phyloP scores from a whole-genome alignment of 2,797 vertebrate genomes.

The Microctenopoma steveboyesi region DNA sequence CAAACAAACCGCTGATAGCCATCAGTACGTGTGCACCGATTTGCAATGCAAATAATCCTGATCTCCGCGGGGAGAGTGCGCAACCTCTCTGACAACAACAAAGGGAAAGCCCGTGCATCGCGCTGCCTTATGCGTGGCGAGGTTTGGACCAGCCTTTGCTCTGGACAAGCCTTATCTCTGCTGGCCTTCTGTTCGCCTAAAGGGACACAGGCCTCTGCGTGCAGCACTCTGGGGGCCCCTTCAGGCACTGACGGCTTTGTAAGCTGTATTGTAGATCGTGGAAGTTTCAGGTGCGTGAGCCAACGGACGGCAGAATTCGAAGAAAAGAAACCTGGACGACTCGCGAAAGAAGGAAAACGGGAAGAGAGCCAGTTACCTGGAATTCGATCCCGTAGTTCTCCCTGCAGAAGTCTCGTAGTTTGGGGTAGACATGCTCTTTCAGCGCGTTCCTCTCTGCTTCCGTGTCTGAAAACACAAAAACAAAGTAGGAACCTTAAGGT shows the following conservation, averaged over 20 bases:
- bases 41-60: constrained; percentile 81
- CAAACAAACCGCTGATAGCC: constrained; percentile 71
- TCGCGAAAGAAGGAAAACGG: not conserved
- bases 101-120: constrained; percentile 52
- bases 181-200: constrained; percentile 72
- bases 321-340: not conserved
- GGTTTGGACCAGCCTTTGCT: constrained; percentile 49
- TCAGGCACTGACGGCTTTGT: constrained; percentile 12
- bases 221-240: constrained; percentile 29
- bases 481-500: not conserved
- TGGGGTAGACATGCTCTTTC: constrained; percentile 96
- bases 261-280: constrained; percentile 29
- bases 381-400: constrained; percentile 99
- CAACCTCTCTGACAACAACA: constrained; percentile 54
- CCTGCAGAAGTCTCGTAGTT: constrained; percentile 98
- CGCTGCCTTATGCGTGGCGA: constrained; percentile 41
- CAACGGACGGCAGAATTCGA: not conserved
- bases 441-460: constrained; percentile 94
- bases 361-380: constrained; percentile 85
- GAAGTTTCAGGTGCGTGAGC: constrained; percentile 3
- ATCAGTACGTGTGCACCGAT: constrained; percentile 65
- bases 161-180: constrained; percentile 66
- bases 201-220: constrained; percentile 35
- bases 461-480: constrained; percentile 86
- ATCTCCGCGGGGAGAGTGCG: constrained; percentile 50